Conservation (phyloP, 2,113 vertebrate species). For the Montifringilla adamsi region DNA sequence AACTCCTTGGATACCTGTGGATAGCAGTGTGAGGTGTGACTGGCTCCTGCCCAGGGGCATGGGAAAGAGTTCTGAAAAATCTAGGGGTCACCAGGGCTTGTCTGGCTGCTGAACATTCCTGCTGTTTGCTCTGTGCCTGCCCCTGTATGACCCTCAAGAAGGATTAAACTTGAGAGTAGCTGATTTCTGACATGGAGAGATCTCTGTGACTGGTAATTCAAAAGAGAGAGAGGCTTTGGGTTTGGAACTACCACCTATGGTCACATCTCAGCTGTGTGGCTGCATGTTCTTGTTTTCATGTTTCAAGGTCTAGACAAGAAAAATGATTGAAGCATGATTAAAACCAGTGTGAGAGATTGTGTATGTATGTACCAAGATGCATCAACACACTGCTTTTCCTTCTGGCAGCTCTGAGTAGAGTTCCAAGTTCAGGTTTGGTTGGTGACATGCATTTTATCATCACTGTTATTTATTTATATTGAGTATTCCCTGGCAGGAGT, state of each 20-base stretch:
- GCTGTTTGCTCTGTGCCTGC: background rate
- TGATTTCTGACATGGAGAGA: background rate
- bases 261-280: background rate
- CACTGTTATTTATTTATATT: background rate
- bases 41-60: accelerated
- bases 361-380: too few species aligned
- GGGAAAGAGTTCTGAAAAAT: background rate
- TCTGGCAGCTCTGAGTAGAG: background rate
- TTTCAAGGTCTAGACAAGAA: background rate
- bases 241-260: background rate
- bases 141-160: background rate
- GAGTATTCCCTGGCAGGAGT: background rate
- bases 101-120: background rate
- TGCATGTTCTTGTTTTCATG: background rate
- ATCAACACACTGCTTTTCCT: background rate
- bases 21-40: background rate
- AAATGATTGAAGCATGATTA: background rate
- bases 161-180: background rate
- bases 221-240: background rate
- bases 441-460: background rate
- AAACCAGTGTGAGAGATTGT: background rate
- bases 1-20: background rate
- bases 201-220: background rate
- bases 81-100: too few species aligned
- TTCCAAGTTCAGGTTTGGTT: background rate